Evolutionary conservation across 2,888 invertebrate species (phyloP).

Genomic region (Eretmocerus hayati): DNA sequence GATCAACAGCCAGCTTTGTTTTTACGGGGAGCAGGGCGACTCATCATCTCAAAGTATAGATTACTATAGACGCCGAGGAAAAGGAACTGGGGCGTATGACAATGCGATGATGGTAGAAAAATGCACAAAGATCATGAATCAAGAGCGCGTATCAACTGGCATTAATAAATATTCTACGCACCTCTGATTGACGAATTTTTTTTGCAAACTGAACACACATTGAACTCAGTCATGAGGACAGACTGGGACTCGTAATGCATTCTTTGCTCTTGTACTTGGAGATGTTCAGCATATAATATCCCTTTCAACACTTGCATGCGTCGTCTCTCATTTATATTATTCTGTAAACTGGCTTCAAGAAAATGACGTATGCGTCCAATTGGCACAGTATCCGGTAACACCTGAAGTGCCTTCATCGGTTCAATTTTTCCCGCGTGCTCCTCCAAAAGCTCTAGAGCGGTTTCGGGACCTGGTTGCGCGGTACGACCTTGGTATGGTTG

Average conservation of each 20-base stretch:
- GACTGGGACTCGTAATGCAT: constrained; percentile 75
- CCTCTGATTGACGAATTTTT: constrained; percentile 92
- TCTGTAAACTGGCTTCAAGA: constrained; percentile 69
- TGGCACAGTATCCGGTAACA: constrained; percentile 74
- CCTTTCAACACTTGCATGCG: constrained; percentile 73
- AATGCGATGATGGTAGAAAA: too few species aligned
- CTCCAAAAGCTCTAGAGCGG: constrained; percentile 72
- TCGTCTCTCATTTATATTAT: constrained; percentile 65
- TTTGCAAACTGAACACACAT: constrained; percentile 84
- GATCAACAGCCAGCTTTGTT: too few species aligned
- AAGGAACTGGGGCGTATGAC: not conserved
- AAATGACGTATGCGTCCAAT: constrained; percentile 70
- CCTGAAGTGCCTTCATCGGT: constrained; percentile 68
- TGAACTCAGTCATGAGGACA: constrained; percentile 77
- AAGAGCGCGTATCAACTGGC: not conserved
- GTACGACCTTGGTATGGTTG: constrained; percentile 49
- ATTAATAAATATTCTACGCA: too few species aligned
- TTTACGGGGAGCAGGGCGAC: too few species aligned
- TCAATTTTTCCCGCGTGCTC: constrained; percentile 79
- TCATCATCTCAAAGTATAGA: too few species aligned
- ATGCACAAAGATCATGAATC: constrained; percentile 6
- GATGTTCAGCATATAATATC: constrained; percentile 74
- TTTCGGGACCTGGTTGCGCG: constrained; percentile 65
- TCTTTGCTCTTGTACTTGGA: constrained; percentile 74
- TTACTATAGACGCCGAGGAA: not conserved